These are phyloP conservation scores for Helostoma temminkii DNA, from an alignment of 2,797 vertebrate species.

Conservation along the genomic window DNA sequence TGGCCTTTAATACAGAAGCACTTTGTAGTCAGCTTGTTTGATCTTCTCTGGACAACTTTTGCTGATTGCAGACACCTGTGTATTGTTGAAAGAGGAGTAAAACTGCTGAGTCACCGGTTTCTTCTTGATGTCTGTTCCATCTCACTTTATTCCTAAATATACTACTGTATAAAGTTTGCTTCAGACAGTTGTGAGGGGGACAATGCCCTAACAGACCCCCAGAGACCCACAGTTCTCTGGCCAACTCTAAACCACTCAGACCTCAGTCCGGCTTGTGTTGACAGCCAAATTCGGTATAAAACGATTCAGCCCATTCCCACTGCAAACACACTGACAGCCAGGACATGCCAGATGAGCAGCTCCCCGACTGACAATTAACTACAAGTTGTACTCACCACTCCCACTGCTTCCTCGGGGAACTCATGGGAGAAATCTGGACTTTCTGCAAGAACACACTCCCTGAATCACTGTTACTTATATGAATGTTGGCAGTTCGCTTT, in stretches of 20 bases:
- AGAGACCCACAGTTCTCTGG: slow-evolving; percentile 29
- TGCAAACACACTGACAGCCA: slow-evolving; percentile 40
- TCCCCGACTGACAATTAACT: slow-evolving; percentile 56
- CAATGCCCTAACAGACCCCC: slow-evolving; percentile 32
- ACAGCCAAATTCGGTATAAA: slow-evolving; percentile 39
- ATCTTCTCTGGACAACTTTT: slow-evolving; percentile 53
- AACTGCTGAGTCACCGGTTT: slow-evolving; percentile 56
- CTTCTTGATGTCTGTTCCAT: not conserved
- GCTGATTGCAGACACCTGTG: slow-evolving; percentile 45
- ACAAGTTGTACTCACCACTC: slow-evolving; percentile 23
- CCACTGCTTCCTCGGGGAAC: slow-evolving; percentile 19
- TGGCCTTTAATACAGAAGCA: slow-evolving; percentile 59
- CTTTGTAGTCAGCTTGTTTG: slow-evolving; percentile 64
- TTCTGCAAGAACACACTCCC: slow-evolving; percentile 33
- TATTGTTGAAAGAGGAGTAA: slow-evolving; percentile 51
- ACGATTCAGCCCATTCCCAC: slow-evolving; percentile 29
- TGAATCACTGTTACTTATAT: slow-evolving; percentile 35
- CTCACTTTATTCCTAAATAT: slow-evolving; percentile 22
- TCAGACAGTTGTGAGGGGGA: slow-evolving; percentile 49
- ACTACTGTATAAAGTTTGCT: slow-evolving; percentile 32
- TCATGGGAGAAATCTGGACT: slow-evolving; percentile 42
- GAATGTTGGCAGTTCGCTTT: slow-evolving; percentile 36
- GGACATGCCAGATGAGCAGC: slow-evolving; percentile 44
- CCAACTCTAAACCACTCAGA: slow-evolving; percentile 34
- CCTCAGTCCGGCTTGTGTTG: slow-evolving; percentile 16